These are phyloP conservation scores for Ursus arctos DNA, from an alignment of 2,113 vertebrate species.

Conservation along the genomic window DNA sequence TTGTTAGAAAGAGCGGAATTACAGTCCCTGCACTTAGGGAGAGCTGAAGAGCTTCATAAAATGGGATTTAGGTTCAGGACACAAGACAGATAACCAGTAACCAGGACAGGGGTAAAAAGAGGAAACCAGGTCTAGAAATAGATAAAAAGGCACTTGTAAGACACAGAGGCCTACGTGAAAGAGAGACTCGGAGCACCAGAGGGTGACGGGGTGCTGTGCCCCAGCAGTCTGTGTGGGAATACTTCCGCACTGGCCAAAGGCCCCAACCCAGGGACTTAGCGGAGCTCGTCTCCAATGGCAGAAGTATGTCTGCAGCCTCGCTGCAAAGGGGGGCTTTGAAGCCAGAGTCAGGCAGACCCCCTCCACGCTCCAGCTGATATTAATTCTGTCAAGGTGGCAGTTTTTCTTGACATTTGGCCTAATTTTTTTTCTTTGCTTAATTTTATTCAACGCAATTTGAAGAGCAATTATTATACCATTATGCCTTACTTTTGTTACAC, in stretches of 20 bases:
- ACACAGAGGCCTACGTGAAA: not conserved
- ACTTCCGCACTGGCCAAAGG: not conserved
- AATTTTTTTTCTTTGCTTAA: constrained; percentile 42
- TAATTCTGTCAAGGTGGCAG: not conserved
- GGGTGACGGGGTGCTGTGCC: not conserved
- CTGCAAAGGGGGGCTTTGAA: not conserved
- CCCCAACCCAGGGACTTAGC: not conserved
- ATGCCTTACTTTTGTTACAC: not conserved
- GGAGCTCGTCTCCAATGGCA: too few species aligned
- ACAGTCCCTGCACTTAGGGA: not conserved
- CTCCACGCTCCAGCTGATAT: not conserved
- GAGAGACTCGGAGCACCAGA: not conserved
- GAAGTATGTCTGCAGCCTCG: not conserved
- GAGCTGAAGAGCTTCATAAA: not conserved
- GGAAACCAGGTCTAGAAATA: not conserved
- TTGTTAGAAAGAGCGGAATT: not conserved
- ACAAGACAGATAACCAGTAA: not conserved
- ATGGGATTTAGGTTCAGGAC: not conserved
- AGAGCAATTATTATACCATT: constrained; percentile 54
- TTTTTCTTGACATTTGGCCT: constrained; percentile 61
- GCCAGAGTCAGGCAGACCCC: not conserved
- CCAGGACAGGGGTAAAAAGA: not conserved
- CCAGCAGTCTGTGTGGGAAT: not conserved
- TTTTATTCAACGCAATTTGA: constrained; percentile 55
- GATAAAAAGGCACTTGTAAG: not conserved